Conservation (phyloP, 2,888 invertebrate genomes). For the Orthosia gracilis region DNA sequence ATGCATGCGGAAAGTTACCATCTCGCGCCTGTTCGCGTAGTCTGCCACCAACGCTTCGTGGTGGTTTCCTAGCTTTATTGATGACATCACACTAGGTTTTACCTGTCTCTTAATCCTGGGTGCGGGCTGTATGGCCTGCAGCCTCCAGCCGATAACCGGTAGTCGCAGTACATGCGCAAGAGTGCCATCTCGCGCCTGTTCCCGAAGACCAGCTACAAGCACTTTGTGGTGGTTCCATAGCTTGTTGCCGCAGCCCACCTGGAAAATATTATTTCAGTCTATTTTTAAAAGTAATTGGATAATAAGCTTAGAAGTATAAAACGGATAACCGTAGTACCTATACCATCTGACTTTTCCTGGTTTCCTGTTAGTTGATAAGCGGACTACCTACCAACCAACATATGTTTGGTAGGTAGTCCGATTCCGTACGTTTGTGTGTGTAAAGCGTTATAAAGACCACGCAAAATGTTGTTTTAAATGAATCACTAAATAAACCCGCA, state of each 20-base stretch:
- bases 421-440: too few relatives aligned
- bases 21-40: slow-evolving; percentile 93
- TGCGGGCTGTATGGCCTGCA: slow-evolving; percentile 82
- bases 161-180: slow-evolving; percentile 93
- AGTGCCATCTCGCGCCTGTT: slow-evolving; percentile 94
- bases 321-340: too few relatives aligned
- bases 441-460: too few relatives aligned
- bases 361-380: too few relatives aligned
- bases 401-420: too few relatives aligned
- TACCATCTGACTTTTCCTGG: too few relatives aligned
- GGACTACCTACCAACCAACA: too few relatives aligned
- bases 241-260: slow-evolving; percentile 95
- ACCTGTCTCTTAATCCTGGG: slow-evolving; percentile 86
- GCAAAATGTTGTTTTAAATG: too few relatives aligned
- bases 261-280: slow-evolving; percentile 62
- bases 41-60: slow-evolving; percentile 92
- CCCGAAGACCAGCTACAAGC: slow-evolving; percentile 93
- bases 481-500: neutral
- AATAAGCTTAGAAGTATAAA: too few relatives aligned
- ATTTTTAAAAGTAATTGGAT: too few relatives aligned
- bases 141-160: slow-evolving; percentile 94
- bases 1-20: slow-evolving; percentile 93
- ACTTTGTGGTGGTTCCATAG: slow-evolving; percentile 93
- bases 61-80: slow-evolving; percentile 75
- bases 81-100: neutral